Evolutionary conservation across 2,797 vertebrate species (phyloP).

Genomic region (Acanthornis magna): DNA sequence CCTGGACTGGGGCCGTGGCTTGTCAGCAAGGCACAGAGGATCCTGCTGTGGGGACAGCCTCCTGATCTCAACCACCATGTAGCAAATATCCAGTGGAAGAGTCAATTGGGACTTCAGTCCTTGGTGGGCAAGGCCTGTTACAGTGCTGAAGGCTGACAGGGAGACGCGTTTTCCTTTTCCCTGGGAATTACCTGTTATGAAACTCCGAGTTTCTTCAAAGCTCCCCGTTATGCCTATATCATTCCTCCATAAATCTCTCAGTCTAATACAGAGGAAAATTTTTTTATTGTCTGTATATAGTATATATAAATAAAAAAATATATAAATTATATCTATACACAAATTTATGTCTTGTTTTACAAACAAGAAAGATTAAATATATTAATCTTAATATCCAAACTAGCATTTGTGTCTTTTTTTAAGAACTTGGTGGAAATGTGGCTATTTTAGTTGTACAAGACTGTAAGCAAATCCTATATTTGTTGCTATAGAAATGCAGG

Average conservation of each 20-base stretch:
- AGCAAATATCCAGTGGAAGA: conserved; percentile 46
- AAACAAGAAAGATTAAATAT: conserved; percentile 79
- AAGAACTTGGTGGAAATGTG: background rate
- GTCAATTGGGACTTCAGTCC: background rate
- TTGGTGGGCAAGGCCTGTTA: background rate
- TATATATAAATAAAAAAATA: conserved; percentile 77
- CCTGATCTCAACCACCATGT: conserved; percentile 48
- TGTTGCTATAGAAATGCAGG: background rate
- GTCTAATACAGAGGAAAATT: conserved; percentile 62
- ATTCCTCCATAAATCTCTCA: conserved; percentile 35
- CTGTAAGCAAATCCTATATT: background rate
- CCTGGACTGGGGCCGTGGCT: background rate
- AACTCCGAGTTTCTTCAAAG: conserved; percentile 23
- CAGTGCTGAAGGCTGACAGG: background rate
- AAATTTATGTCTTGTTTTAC: conserved; percentile 82
- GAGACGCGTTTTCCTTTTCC: conserved; percentile 32
- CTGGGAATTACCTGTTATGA: background rate
- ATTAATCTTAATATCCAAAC: conserved; percentile 74
- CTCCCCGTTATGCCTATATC: background rate
- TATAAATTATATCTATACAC: conserved; percentile 75
- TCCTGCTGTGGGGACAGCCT: conserved; percentile 15
- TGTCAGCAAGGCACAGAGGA: conserved; percentile 12
- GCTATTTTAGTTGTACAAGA: background rate
- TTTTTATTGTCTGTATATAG: conserved; percentile 80
- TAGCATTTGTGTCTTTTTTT: conserved; percentile 44